A percentile compares a stretch with the other conserved stretches of the same genome.
phyloP scores from a whole-genome alignment of 2,797 vertebrate genomes.

The Euthynnus affinis region DNA sequence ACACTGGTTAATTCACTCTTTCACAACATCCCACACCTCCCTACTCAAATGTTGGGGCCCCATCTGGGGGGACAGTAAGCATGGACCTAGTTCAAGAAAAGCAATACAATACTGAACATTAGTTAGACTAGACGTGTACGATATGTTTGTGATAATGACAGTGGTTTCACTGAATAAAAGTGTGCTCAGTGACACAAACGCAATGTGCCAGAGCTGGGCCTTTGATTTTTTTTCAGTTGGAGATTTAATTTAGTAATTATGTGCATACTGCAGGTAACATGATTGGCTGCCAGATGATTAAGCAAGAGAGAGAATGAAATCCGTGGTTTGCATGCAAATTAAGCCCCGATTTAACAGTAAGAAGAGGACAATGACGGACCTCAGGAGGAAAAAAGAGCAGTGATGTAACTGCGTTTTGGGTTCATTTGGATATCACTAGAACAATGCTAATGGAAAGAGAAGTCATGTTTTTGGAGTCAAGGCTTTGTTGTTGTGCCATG shows the following conservation, averaged over 20 bases:
- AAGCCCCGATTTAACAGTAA: not conserved
- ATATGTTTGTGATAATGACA: not conserved
- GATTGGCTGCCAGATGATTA: slow-evolving; percentile 20
- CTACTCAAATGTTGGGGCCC: not conserved
- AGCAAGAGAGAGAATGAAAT: not conserved
- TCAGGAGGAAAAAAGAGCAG: not conserved
- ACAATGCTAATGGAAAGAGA: not conserved
- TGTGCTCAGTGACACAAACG: not conserved
- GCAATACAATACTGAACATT: not conserved
- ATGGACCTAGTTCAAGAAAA: too few species aligned
- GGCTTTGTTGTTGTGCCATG: not conserved
- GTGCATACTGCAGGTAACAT: slow-evolving; percentile 9
- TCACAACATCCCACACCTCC: slow-evolving; percentile 14
- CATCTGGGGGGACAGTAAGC: too few species aligned
- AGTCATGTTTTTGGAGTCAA: not conserved
- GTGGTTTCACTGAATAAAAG: not conserved
- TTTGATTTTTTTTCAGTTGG: not conserved
- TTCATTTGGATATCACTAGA: not conserved
- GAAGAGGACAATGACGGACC: not conserved
- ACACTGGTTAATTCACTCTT: not conserved
- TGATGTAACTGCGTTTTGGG: not conserved
- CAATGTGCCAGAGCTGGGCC: not conserved
- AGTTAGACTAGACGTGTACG: not conserved
- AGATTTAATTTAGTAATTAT: slow-evolving; percentile 16
- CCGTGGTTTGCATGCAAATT: slow-evolving; percentile 13